Base-by-base conservation (phyloP, 2,797 vertebrate genomes). In the Hybognathus amarus region DNA sequence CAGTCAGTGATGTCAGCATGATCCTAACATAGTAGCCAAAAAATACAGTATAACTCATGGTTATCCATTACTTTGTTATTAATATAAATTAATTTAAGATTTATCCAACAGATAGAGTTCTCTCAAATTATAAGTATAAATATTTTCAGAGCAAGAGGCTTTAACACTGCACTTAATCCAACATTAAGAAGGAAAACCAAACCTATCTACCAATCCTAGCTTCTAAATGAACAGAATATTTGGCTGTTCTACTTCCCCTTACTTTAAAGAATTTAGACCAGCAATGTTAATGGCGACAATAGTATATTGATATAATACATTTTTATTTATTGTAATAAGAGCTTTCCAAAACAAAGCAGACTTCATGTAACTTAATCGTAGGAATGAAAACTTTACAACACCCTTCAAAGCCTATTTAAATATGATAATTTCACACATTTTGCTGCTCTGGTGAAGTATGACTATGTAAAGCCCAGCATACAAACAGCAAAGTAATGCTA, bases 301-400 rank as follows among this genome's bases (percentile, higher is more conserved):
- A 33, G 52, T 80, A 40, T 40, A 84, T 77, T 71, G 81, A 83
- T 83, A 86, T 79, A 67, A 85, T 83, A 88, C 45, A 87, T 17
- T 85, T 88, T 87, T 88, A 87, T 89, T 90, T 20, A 85, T 87
- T 50, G 79, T 82, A 68, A 71, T 83, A 87, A 64, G 84, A 87
- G 85, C 84, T 91, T 89, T 89, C 52, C 84, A 88, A 79, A 89
- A 89, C 87, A 89, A 88, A 75, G 81, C 86, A 87, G 70, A 77
- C 74, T n/a, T 78, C 50, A 69, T 83, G 80, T 17, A 64, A 71
- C 64, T 36, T 86, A 67, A 77, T 76, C 70, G 47, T 33, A 76
- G 66, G 73, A 87, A 88, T 76, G 13, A 75, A 77, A 83, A 85
- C 83, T 86, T 84, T 80, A 86, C 84, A 89, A 83, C 59, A 80